Percentiles rank a stretch among this genome's conserved stretches.
phyloP scores from a whole-genome alignment of 1,140 invertebrate genomes.

The Brachionus asplanchnoidis region DNA sequence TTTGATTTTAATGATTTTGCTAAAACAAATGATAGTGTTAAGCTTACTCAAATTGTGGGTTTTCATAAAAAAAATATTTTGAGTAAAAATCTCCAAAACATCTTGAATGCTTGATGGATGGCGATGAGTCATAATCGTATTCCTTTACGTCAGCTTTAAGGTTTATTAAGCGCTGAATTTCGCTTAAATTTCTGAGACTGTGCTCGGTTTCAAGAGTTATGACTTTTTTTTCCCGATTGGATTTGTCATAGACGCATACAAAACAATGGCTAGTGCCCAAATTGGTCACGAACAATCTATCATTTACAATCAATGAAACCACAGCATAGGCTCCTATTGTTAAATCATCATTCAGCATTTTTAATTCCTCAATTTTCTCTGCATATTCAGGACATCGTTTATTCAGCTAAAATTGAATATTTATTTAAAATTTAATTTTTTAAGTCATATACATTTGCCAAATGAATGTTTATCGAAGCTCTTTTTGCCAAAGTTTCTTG shows the following conservation, averaged over 20 bases:
- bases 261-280: slow-evolving; percentile 32
- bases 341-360: background rate
- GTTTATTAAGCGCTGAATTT: background rate
- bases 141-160: background rate
- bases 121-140: background rate
- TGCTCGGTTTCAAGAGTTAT: background rate
- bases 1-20: too few species aligned
- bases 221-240: background rate
- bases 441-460: background rate
- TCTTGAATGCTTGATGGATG: background rate
- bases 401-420: background rate
- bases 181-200: background rate
- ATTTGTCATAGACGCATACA: background rate
- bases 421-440: background rate
- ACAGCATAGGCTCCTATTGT: background rate
- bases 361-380: background rate
- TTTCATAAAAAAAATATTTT: background rate
- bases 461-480: background rate
- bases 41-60: background rate
- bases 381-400: background rate
- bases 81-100: slow-evolving; percentile 24
- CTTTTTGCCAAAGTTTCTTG: background rate
- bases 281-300: slow-evolving; percentile 25
- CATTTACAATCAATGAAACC: slow-evolving; percentile 4
- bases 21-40: background rate